Evolutionary conservation across 2,113 vertebrate genomes (phyloP).

Genomic region (Chrysochloris asiatica): DNA sequence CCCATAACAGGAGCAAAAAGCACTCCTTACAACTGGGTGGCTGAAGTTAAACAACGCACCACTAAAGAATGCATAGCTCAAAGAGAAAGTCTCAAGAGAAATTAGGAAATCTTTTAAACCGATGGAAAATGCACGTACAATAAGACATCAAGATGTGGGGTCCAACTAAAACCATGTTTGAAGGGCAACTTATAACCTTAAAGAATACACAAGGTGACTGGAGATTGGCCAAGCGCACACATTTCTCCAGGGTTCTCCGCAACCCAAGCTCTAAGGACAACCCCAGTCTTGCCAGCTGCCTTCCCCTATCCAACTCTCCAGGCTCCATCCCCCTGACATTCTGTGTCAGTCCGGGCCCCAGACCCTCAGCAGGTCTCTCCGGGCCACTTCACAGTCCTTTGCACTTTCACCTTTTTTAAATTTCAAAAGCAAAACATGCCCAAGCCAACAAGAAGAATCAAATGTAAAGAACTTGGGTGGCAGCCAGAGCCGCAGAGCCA

Average conservation of each 20-base stretch:
- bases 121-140: not conserved
- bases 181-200: too few species aligned
- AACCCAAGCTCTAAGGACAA: not conserved
- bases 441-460: too few species aligned
- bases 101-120: not conserved
- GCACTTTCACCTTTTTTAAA: too few species aligned
- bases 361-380: too few species aligned
- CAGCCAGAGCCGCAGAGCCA: too few species aligned
- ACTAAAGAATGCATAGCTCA: not conserved
- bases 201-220: not conserved
- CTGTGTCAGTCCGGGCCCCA: too few species aligned
- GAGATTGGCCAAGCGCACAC: not conserved
- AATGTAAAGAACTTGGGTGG: too few species aligned
- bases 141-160: not conserved
- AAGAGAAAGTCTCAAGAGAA: not conserved
- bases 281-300: not conserved
- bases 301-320: too few species aligned
- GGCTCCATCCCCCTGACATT: too few species aligned
- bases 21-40: not conserved
- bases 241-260: not conserved
- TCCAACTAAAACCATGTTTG: rapidly evolving
- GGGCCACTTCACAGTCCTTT: too few species aligned
- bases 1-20: not conserved
- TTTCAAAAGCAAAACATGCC: too few species aligned
- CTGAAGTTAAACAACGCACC: not conserved